A percentile compares a stretch with the other conserved stretches of the same genome.
phyloP scores from a whole-genome alignment of 2,888 invertebrate species.

The Thelaira solivaga region DNA sequence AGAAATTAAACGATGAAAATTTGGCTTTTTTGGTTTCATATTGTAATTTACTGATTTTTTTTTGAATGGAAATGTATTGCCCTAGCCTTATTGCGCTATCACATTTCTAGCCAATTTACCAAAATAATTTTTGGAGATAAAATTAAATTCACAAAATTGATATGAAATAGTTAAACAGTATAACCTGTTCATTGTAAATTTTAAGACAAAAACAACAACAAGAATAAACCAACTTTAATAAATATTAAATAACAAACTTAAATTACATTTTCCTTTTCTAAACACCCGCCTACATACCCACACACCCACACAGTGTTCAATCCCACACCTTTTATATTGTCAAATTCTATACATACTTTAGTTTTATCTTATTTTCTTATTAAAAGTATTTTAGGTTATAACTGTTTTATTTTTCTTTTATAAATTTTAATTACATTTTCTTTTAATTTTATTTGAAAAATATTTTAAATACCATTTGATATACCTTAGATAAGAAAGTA shows the following conservation, averaged over 20 bases:
- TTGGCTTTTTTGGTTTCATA: too few species aligned
- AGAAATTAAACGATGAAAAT: too few species aligned
- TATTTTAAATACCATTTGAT: conserved; percentile 60
- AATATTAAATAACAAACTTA: background rate
- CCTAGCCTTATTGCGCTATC: too few species aligned
- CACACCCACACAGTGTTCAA: background rate
- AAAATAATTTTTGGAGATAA: too few species aligned
- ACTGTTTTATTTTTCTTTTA: conserved; percentile 21
- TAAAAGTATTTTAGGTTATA: conserved; percentile 13
- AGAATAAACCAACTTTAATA: background rate
- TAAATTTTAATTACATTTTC: conserved; percentile 56
- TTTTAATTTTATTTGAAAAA: conserved; percentile 43
- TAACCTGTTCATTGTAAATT: background rate
- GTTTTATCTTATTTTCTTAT: conserved; percentile 22
- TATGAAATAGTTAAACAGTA: too few species aligned
- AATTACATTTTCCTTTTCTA: background rate
- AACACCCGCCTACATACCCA: too few species aligned
- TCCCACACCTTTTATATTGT: background rate
- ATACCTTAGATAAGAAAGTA: conserved; percentile 52
- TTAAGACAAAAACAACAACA: background rate
- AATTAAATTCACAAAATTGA: too few species aligned
- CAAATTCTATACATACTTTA: background rate
- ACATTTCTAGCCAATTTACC: too few species aligned
- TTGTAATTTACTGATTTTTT: too few species aligned
- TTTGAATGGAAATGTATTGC: too few species aligned